phyloP scores from a whole-genome alignment of 2,113 vertebrate genomes.

The Pedionomus torquatus region DNA sequence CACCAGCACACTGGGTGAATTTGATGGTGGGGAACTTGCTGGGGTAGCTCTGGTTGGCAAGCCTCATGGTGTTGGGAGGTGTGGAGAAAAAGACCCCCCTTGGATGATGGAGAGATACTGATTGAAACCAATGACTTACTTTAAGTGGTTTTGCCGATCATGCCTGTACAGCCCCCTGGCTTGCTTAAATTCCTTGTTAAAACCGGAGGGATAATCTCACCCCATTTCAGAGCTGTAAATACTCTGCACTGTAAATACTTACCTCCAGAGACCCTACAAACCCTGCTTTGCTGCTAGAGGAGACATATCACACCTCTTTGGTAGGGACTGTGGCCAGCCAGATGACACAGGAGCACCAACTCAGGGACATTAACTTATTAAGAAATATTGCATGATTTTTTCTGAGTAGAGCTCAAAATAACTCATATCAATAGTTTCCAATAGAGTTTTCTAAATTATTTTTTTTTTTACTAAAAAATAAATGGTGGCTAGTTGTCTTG shows the following conservation, averaged over 20 bases:
- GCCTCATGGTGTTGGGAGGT: background rate
- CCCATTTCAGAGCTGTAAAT: background rate
- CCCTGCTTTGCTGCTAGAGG: background rate
- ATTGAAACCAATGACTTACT: background rate
- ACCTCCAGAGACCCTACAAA: background rate
- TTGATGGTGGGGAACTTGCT: background rate
- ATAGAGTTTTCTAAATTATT: background rate
- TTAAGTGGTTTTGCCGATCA: background rate
- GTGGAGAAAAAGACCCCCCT: background rate
- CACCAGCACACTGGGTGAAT: background rate
- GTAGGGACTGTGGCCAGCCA: background rate
- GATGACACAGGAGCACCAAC: background rate
- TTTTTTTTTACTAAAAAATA: background rate
- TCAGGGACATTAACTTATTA: background rate
- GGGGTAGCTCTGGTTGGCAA: background rate
- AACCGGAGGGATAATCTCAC: background rate
- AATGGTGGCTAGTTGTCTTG: background rate
- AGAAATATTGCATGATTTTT: background rate
- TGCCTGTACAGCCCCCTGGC: background rate
- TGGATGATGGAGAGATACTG: background rate
- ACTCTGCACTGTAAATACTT: background rate
- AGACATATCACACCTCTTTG: background rate
- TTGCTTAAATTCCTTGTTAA: background rate
- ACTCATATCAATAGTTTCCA: background rate
- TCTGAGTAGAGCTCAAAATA: background rate